Conservation (phyloP, 2,113 vertebrate species). For the Lophochroa leadbeateri region DNA sequence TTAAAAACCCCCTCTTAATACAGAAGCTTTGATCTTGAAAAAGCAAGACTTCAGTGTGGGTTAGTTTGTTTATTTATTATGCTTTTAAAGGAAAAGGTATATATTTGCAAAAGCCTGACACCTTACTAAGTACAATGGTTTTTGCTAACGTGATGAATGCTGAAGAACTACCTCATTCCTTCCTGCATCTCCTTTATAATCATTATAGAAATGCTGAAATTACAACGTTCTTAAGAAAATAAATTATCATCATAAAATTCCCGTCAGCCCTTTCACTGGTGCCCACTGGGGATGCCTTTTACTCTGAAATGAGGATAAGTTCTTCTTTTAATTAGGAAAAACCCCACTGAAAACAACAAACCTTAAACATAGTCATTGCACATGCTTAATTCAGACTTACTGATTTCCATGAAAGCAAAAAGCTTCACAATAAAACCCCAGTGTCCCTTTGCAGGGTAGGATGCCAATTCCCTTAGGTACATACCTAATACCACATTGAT, state of each 20-base stretch:
- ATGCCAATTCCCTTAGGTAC: not conserved
- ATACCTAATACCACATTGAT: not conserved
- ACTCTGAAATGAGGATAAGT: not conserved
- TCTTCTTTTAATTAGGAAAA: not conserved
- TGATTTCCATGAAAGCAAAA: not conserved
- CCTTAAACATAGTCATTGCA: not conserved
- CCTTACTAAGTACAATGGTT: not conserved
- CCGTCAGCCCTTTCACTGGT: not conserved
- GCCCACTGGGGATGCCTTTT: slow-evolving; percentile 1
- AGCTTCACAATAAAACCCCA: not conserved
- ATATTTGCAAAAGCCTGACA: not conserved
- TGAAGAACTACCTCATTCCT: not conserved
- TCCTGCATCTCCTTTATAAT: not conserved
- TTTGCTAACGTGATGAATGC: not conserved
- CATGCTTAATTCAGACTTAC: not conserved
- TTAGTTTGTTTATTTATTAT: not conserved
- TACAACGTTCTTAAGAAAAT: slow-evolving; percentile 16
- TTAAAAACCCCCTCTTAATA: not conserved
- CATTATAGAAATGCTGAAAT: slow-evolving; percentile 8
- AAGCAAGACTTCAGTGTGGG: not conserved
- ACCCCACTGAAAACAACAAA: not conserved
- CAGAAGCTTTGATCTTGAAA: not conserved
- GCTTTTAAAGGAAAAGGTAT: not conserved
- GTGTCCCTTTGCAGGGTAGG: not conserved
- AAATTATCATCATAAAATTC: not conserved